Percentiles rank a stretch among this genome's conserved stretches.
Evolutionary conservation across 2,888 invertebrate genomes (phyloP).

Genomic region (Margaritifera margaritifera): DNA sequence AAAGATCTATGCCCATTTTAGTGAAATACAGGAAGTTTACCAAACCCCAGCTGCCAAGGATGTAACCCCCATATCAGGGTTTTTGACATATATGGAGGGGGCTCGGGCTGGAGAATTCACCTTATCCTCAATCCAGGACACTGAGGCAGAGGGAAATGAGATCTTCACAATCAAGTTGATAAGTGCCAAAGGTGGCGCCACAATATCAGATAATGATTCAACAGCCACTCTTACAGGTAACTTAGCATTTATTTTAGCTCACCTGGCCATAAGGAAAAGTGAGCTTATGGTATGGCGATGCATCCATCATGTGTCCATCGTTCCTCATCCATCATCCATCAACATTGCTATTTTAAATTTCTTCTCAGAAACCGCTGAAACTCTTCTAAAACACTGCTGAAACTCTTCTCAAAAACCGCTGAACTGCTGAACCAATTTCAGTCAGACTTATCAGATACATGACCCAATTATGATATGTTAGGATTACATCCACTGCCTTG

Average conservation of each 20-base stretch:
- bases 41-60: slow-evolving; percentile 55
- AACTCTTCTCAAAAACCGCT: too few species aligned
- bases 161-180: slow-evolving; percentile 64
- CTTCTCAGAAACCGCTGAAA: too few species aligned
- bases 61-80: slow-evolving; percentile 65
- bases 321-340: too few species aligned
- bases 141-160: slow-evolving; percentile 66
- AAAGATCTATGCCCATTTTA: slow-evolving; percentile 21
- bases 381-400: too few species aligned
- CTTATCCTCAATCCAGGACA: slow-evolving; percentile 60
- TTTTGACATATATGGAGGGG: slow-evolving; percentile 52
- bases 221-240: slow-evolving; percentile 65
- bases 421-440: too few species aligned
- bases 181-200: slow-evolving; percentile 62
- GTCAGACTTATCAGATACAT: too few species aligned
- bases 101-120: slow-evolving; percentile 36
- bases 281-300: too few species aligned
- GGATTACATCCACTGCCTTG: too few species aligned
- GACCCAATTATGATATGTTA: too few species aligned
- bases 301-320: too few species aligned
- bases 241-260: not conserved
- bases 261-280: too few species aligned
- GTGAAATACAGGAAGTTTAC: slow-evolving; percentile 61
- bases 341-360: too few species aligned
- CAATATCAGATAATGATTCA: slow-evolving; percentile 52